These are phyloP conservation scores for Menura novaehollandiae DNA, from an alignment of 2,113 vertebrate genomes.

Conservation along the genomic window DNA sequence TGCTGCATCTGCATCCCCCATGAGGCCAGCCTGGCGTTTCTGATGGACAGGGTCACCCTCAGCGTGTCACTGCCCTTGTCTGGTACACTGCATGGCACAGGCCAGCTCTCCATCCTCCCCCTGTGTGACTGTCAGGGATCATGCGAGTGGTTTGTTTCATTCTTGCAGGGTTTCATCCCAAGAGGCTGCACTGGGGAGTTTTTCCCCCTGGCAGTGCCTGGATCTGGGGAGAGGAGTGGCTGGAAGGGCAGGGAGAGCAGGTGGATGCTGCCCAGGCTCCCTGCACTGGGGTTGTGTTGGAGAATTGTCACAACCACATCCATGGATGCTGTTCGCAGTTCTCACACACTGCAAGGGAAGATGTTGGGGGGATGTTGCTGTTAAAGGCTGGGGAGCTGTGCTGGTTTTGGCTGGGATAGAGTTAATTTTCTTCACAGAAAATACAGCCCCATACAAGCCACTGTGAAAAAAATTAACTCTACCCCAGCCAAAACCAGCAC, in stretches of 20 bases:
- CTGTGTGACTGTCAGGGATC: fast-evolving
- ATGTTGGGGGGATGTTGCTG: not conserved
- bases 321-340: not conserved
- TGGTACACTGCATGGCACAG: fast-evolving
- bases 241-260: not conserved
- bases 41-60: not conserved
- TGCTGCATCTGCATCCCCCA: not conserved
- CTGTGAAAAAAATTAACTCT: not conserved
- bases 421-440: not conserved
- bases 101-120: not conserved
- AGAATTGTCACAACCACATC: not conserved
- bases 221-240: not conserved
- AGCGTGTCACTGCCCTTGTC: not conserved
- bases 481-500: not conserved
- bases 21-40: fast-evolving
- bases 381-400: not conserved
- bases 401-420: not conserved
- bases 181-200: fast-evolving
- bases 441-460: not conserved
- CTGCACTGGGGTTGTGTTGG: not conserved
- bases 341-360: not conserved
- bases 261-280: not conserved
- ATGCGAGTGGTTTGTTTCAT: fast-evolving
- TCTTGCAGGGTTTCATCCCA: not conserved
- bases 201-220: fast-evolving